Evolutionary conservation across 2,797 vertebrate genomes (phyloP), one percentile per base, ranked within the genome.

Genomic region (Takifugu ocellatus): DNA sequence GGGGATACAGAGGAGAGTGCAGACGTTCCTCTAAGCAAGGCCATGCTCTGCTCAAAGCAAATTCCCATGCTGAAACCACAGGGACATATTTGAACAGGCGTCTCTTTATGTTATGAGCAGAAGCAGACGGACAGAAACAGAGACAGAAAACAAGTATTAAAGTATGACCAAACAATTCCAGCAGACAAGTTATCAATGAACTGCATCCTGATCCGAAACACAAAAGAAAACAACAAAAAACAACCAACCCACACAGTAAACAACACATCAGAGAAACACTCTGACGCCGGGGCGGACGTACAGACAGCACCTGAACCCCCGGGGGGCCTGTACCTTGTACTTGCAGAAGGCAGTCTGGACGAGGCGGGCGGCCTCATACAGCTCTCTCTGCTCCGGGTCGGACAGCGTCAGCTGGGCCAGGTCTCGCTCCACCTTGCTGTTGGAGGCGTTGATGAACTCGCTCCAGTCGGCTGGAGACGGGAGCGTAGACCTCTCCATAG

Each of bases 341-440:
- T 98, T 98, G 89, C 95, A 94, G 94, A 99, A 99, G 85, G 96
- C 96, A 44, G 94, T 98, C 92, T 98, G 97, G 88, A 99, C 95
- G 48, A 99, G 94, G 74, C 94, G 93, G 84, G 97, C 97, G 1
- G 97, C 97, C 84, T 99, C 96, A 6, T 99, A 99, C 72, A 99
- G 94, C 79, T 99, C 97, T 82, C 97, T 92, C 90, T 99, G 97
- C 77, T 99, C 97, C 1, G 96, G 95, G 72, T 99, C 97, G 15
- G 96, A 98, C 80, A 99, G 92, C 60, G 96, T 98, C 71, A 99
- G 92, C 93, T 99, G 97, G 80, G 96, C 95, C 83, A 99, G 92
- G 82, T 99, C 97, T 49, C 92, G 93, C 88, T 99, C 97, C 81
- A 98, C 95, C 86, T 95, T 98, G 81, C 95, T 96, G 91, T 94